A percentile compares a stretch with the other conserved stretches of the same genome.
phyloP scores from a whole-genome alignment of 2,888 invertebrate species.

The Falcaria lacertinaria region DNA sequence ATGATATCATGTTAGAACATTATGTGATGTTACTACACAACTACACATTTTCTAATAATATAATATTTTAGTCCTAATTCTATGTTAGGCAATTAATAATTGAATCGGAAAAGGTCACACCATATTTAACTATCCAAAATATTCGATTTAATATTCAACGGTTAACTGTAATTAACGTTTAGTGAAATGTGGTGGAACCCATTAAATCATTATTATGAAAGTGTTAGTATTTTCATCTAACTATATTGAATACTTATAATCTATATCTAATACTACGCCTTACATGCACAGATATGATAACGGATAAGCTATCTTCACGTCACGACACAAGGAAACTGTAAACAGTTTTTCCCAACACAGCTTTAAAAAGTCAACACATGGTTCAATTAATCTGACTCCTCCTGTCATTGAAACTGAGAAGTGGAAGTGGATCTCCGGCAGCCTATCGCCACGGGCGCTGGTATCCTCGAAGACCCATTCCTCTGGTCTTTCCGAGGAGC shows the following conservation, averaged over 20 bases:
- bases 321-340: too few species aligned
- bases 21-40: too few species aligned
- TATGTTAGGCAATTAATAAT: constrained; percentile 11
- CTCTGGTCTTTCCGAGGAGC: constrained; percentile 69
- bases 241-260: too few species aligned
- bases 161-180: too few species aligned
- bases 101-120: not conserved
- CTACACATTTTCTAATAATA: constrained; percentile 40
- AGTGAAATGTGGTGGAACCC: too few species aligned
- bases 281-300: constrained; percentile 28
- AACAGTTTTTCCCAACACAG: constrained; percentile 11
- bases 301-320: too few species aligned
- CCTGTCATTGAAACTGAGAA: constrained; percentile 68
- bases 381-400: constrained; percentile 28
- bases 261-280: constrained; percentile 16
- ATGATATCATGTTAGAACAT: too few species aligned
- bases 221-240: too few species aligned
- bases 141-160: too few species aligned
- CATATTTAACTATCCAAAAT: not conserved
- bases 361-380: constrained; percentile 10
- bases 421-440: constrained; percentile 70
- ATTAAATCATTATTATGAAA: too few species aligned
- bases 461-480: constrained; percentile 66
- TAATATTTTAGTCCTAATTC: constrained; percentile 35
- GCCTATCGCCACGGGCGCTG: constrained; percentile 66